A percentile compares a stretch with the other conserved stretches of the same genome.
Evolutionary conservation across 1,140 invertebrate species (phyloP).

Genomic region (Drosophila albomicans): DNA sequence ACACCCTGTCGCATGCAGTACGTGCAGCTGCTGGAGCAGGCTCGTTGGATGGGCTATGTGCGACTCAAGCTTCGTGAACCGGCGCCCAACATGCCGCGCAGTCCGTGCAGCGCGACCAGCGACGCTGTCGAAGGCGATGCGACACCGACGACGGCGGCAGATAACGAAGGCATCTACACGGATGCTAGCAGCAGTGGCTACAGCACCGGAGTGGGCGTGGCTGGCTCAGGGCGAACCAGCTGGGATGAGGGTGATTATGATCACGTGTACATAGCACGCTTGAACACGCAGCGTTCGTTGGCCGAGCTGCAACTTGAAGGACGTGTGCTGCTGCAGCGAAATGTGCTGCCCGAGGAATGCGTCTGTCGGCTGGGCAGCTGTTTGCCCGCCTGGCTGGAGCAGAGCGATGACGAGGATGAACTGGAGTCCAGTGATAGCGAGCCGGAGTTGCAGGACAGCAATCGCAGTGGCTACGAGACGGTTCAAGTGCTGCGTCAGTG

Average conservation of each 20-base stretch:
- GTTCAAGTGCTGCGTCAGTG: slow-evolving; percentile 76
- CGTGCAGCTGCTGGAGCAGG: slow-evolving; percentile 60
- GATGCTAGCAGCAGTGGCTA: slow-evolving; percentile 74
- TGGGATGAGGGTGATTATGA: slow-evolving; percentile 67
- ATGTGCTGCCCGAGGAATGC: slow-evolving; percentile 69
- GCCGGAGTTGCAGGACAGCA: slow-evolving; percentile 68
- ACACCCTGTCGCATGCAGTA: slow-evolving; percentile 64
- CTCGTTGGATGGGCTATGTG: slow-evolving; percentile 81
- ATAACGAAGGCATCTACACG: slow-evolving; percentile 44
- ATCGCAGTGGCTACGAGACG: slow-evolving; percentile 58
- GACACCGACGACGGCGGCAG: slow-evolving; percentile 10
- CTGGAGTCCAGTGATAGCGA: slow-evolving; percentile 48
- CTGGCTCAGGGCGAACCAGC: slow-evolving; percentile 35
- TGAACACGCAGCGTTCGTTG: slow-evolving; percentile 70
- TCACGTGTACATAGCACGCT: slow-evolving; percentile 67
- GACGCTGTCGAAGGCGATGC: no score
- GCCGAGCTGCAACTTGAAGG: slow-evolving; percentile 53
- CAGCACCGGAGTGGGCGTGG: slow-evolving; percentile 51
- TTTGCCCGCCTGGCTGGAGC: slow-evolving; percentile 62
- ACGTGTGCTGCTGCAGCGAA: slow-evolving; percentile 42
- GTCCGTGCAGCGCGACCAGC: slow-evolving; percentile 10
- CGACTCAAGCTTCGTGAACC: slow-evolving; percentile 71
- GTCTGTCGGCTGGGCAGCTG: slow-evolving; percentile 62
- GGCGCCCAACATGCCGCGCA: neutral
- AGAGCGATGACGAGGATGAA: slow-evolving; percentile 78